Evolutionary conservation across 1,140 invertebrate genomes (phyloP).

Genomic region (Bacillus rossius): DNA sequence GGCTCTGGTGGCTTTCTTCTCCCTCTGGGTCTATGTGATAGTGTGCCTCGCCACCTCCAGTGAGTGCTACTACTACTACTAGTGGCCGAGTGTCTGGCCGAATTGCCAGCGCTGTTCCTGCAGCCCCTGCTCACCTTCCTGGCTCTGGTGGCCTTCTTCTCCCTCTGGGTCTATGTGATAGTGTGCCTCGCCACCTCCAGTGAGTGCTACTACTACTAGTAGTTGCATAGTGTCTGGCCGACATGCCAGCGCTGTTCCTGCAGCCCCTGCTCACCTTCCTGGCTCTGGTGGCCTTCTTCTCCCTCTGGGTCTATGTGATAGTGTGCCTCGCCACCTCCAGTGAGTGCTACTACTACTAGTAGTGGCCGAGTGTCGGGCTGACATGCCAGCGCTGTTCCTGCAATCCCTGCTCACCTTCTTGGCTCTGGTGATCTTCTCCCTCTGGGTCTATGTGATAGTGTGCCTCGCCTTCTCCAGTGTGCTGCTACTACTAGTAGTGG

Average conservation of each 20-base stretch:
- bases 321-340: slow-evolving; percentile 62
- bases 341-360: too few species aligned
- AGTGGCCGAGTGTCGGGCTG: too few species aligned
- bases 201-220: too few species aligned
- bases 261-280: slow-evolving; percentile 85
- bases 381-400: slow-evolving; percentile 78
- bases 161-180: slow-evolving; percentile 80
- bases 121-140: slow-evolving; percentile 85
- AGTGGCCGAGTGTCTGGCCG: too few species aligned
- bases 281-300: slow-evolving; percentile 69
- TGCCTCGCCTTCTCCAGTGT: slow-evolving; percentile 64
- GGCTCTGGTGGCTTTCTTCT: slow-evolving; percentile 69
- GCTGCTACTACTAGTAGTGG: too few species aligned
- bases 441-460: slow-evolving; percentile 77
- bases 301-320: slow-evolving; percentile 80
- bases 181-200: slow-evolving; percentile 62
- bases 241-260: slow-evolving; percentile 78
- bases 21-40: slow-evolving; percentile 80
- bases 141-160: slow-evolving; percentile 69
- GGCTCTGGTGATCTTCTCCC: slow-evolving; percentile 67
- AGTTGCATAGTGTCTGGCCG: too few species aligned
- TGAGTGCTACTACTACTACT: too few species aligned
- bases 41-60: slow-evolving; percentile 62
- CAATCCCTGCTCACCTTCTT: slow-evolving; percentile 85
- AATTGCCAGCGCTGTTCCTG: slow-evolving; percentile 77